A percentile compares a stretch with the other conserved stretches of the same genome.
These are phyloP conservation scores for Lophura nycthemera DNA, from an alignment of 2,113 vertebrate species.

Conservation along the genomic window DNA sequence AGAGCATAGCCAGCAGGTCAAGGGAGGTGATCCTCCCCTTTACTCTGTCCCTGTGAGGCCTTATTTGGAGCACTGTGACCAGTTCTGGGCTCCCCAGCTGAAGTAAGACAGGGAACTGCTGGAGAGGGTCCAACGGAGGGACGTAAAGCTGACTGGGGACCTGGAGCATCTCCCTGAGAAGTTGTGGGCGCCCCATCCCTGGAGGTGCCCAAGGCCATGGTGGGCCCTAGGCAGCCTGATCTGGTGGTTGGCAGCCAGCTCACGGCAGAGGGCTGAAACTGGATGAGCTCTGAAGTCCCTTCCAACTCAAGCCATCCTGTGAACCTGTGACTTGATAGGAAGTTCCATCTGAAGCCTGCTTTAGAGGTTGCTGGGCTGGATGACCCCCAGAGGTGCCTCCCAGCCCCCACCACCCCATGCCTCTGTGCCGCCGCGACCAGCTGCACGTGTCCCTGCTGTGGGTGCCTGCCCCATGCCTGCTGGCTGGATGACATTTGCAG, in stretches of 20 bases:
- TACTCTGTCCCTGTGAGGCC: background rate
- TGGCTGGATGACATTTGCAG: constrained; percentile 45
- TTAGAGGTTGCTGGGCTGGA: background rate
- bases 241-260: too few relatives aligned
- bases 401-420: too few relatives aligned
- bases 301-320: too few relatives aligned
- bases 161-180: background rate
- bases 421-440: too few relatives aligned
- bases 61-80: background rate
- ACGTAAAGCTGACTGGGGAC: background rate
- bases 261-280: too few relatives aligned
- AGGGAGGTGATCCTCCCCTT: background rate
- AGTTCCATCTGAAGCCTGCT: background rate
- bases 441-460: background rate
- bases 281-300: too few relatives aligned
- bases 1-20: background rate
- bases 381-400: background rate
- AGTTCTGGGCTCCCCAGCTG: background rate
- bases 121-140: background rate
- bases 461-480: background rate
- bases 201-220: too few relatives aligned
- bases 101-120: background rate
- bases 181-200: too few relatives aligned
- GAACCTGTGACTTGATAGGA: too few relatives aligned
- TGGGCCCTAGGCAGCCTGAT: too few relatives aligned